A percentile compares a stretch with the other conserved stretches of the same genome.
Evolutionary conservation across 2,888 invertebrate species (phyloP).

Genomic region (Phortica okadai): DNA sequence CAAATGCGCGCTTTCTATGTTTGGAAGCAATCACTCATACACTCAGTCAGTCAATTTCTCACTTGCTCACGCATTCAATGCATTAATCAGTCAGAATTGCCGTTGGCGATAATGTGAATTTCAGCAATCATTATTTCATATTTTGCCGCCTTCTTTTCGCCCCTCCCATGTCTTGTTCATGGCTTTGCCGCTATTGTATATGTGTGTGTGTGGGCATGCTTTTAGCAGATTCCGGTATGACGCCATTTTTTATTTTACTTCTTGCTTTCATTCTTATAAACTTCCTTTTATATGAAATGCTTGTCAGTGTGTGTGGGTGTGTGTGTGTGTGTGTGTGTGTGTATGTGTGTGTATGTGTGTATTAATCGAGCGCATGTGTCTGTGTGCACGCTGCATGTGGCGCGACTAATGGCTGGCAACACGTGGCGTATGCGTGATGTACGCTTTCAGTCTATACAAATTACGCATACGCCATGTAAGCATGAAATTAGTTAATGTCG

Average conservation of each 20-base stretch:
- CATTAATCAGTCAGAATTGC: not conserved
- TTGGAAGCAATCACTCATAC: not conserved
- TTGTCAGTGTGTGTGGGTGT: not conserved
- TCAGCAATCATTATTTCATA: not conserved
- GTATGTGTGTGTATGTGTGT: not conserved
- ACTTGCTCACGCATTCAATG: not conserved
- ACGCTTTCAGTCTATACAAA: not conserved
- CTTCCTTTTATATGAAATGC: not conserved
- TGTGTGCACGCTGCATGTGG: slow-evolving; percentile 9
- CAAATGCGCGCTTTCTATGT: not conserved
- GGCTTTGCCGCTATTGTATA: not conserved
- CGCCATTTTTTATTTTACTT: not conserved
- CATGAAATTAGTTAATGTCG: slow-evolving; percentile 12
- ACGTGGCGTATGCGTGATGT: slow-evolving; percentile 14
- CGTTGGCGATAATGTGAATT: not conserved
- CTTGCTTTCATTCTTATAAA: not conserved
- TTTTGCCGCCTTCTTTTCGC: not conserved
- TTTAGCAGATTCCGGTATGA: slow-evolving; percentile 14
- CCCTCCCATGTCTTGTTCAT: not conserved
- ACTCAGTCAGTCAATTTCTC: not conserved
- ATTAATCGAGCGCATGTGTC: slow-evolving; percentile 1
- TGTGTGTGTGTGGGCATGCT: not conserved
- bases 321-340: not conserved
- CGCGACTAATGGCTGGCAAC: slow-evolving; percentile 7
- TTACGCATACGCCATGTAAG: slow-evolving; percentile 10